A percentile compares a stretch with the other conserved stretches of the same genome.
Conservation (phyloP, 2,113 vertebrate species). For the Podarcis cretensis region DNA sequence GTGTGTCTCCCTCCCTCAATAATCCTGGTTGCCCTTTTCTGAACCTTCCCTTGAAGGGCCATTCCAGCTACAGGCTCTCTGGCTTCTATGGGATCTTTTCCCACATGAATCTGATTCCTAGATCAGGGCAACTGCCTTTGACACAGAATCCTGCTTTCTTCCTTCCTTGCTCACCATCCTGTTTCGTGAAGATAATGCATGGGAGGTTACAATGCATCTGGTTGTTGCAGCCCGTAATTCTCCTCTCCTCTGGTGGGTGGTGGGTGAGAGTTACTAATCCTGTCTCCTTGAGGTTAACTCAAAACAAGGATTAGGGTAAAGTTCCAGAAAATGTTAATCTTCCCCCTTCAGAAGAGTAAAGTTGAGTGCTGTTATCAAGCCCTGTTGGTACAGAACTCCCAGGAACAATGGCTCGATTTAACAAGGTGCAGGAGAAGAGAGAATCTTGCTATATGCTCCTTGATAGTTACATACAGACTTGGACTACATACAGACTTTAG, state of each 20-base stretch:
- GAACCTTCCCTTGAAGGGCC: neutral
- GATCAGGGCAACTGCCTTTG: slow-evolving; percentile 56
- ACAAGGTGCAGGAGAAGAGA: slow-evolving; percentile 62
- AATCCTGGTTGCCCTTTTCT: too few species aligned
- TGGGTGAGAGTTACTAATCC: slow-evolving; percentile 91
- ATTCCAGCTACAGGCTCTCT: neutral
- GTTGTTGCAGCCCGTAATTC: slow-evolving; percentile 78
- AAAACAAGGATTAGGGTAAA: slow-evolving; percentile 92
- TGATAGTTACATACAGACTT: slow-evolving; percentile 80
- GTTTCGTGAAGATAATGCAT: slow-evolving; percentile 71
- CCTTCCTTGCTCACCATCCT: slow-evolving; percentile 51
- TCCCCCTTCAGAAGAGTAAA: slow-evolving; percentile 80
- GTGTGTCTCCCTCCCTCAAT: too few species aligned
- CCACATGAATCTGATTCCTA: neutral
- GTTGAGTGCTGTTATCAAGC: slow-evolving; percentile 75
- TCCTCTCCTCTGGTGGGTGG: slow-evolving; percentile 83
- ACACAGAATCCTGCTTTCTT: slow-evolving; percentile 66
- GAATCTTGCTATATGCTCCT: slow-evolving; percentile 75
- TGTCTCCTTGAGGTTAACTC: slow-evolving; percentile 89
- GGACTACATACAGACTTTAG: neutral
- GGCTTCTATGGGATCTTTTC: neutral
- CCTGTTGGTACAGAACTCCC: slow-evolving; percentile 76
- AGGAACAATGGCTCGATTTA: slow-evolving; percentile 87
- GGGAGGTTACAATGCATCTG: slow-evolving; percentile 75
- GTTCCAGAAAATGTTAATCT: slow-evolving; percentile 89